phyloP scores from a whole-genome alignment of 2,797 vertebrate species.

The Enteromius afrohamiltoni region DNA sequence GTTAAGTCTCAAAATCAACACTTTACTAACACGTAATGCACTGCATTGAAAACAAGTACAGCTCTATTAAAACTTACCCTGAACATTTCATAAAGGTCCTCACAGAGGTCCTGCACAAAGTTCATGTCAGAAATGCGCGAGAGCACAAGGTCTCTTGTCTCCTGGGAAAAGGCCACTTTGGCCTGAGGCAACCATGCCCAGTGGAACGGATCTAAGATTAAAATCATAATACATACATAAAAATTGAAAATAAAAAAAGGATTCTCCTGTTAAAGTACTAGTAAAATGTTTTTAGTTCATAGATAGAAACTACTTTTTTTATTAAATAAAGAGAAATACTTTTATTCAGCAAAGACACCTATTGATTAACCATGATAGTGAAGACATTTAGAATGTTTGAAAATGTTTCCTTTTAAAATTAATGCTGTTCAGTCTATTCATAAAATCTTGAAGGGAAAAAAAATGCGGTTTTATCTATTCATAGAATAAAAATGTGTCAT shows the following conservation, averaged over 20 bases:
- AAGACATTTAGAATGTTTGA: neutral
- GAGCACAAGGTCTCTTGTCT: constrained; percentile 90
- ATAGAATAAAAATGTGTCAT: neutral
- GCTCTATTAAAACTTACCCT: constrained; percentile 75
- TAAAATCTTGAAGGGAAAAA: neutral
- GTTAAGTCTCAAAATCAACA: neutral
- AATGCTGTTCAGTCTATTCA: neutral
- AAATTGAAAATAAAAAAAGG: no score
- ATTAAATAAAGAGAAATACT: neutral
- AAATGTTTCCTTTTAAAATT: neutral
- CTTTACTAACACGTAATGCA: neutral
- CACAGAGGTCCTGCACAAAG: constrained; percentile 97
- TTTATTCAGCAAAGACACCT: no score
- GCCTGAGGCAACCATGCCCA: constrained; percentile 98
- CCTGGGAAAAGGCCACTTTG: constrained; percentile 95
- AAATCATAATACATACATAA: no score
- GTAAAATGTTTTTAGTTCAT: neutral
- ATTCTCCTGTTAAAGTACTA: neutral
- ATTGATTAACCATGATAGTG: neutral
- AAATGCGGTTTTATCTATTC: neutral
- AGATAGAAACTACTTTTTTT: neutral
- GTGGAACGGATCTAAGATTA: constrained; percentile 87
- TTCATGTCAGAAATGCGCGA: constrained; percentile 96
- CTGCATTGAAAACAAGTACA: neutral
- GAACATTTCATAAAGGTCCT: constrained; percentile 96